Base-by-base conservation (phyloP, 2,797 vertebrate genomes). In the Clarias platycephalus region DNA sequence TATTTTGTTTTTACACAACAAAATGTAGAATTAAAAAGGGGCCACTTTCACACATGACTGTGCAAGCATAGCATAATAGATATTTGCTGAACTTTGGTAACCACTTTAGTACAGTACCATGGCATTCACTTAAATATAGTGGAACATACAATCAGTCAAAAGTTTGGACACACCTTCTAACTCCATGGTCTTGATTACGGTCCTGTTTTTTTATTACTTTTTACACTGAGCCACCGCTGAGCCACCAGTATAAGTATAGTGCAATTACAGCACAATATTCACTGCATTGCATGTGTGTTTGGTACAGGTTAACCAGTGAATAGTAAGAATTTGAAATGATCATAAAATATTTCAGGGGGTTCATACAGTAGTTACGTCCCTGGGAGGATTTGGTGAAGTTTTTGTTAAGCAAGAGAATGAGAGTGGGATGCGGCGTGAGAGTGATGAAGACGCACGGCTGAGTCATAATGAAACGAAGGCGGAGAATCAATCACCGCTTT, bases 371-470 rank as follows among this genome's bases (percentile, higher is more conserved):
- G 53, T 34, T 34, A 76, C 5, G 4, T 16, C n/a, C 31, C 55
- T 20, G 28, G 9, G 5, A 76, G 74, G 55, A 76, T 78, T 77
- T 24, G 9, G 31, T 37, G 16, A 78, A 40, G 57, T 62, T 78
- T 62, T 78, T 62, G 20, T 62, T 16, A 22, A 62, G 75, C 75
- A 78, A 78, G 75, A 62, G 24, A 37, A 66, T n/a, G 24, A n/a
- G 18, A 34, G 83, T 40, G 78, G 31, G 28, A 75, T 83, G 86
- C 57, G 71, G 83, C 70, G 88, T 72, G 76, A 81, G 81, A 67
- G 79, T 66, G 80, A 86, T 75, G 34, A 87, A 81, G 88, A 88
- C 86, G 86, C 83, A 85, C 84, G 86, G 82, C 79, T 89, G 87
- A 89, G 75, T 89, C 80, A 87, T 82, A 84, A 82, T 86, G 84